Evolutionary conservation across 1,140 invertebrate species (phyloP), one percentile per base, ranked within the genome.

Genomic region (Apis cerana): DNA sequence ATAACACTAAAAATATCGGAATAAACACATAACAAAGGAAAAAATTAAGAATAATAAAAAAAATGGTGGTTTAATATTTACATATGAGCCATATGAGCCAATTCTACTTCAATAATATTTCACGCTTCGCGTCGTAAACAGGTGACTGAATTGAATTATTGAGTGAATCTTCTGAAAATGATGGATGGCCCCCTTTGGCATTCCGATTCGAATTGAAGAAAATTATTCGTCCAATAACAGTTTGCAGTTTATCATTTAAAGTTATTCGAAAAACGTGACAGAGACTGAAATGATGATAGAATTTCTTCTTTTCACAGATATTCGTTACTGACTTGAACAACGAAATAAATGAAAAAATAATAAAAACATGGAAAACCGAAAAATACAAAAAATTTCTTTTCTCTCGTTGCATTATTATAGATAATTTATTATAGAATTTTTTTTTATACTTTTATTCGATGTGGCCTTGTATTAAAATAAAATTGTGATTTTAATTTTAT

Each of bases 291-390:
- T 23, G 59, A 9, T 52, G 43, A 77, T 77, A 48, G 9, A 59
- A n/a, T 11, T 78, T 50, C 27, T 69, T 59, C n/a, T 43, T 27
- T 69, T 78, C 52, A 13, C 13, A 52, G 12, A 7, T 50, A 4
- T 33, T 52, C 74, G 12, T 59, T 69, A n/a, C 69, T 27, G 52
- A 78, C 50, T 78, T 58, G 33, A 78, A 11, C 13, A 33, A 59
- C 65, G 54, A 21, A 64, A 68, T 69, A 69, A 69, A 62, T 12
- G 11, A 10, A 10, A 48, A 65, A 48, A 10, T 48, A 21, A 10
- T 43, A 77, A 77, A 77, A 56, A 43, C 10, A 21, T 4, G 5
- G 23, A 11, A 54, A 43, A 13, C 7, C 15, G 21, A 23, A 9
- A 19, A 4, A 54, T 9, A 58, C 59, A 4, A 19, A 11, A 7